Conservation (phyloP, 2,797 vertebrate species). For the Typhlichthys eigenmanni region DNA sequence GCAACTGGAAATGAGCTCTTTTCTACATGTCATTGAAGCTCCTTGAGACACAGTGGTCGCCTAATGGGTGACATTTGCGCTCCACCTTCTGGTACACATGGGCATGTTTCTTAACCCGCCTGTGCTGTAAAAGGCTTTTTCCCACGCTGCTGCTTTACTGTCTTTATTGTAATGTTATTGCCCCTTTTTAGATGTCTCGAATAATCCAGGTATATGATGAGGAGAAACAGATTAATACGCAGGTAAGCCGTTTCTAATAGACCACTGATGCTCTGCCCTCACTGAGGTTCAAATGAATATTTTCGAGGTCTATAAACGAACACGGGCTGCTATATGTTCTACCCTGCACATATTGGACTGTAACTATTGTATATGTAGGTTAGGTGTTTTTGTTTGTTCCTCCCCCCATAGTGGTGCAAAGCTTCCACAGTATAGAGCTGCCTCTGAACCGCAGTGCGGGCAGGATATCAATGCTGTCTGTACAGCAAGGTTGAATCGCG, state of each 20-base stretch:
- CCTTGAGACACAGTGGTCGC: constrained; percentile 1
- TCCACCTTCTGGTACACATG: constrained; percentile 34
- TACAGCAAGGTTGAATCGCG: constrained; percentile 64
- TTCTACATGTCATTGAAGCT: constrained; percentile 1
- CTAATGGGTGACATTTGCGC: neutral
- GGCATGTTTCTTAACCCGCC: constrained; percentile 55
- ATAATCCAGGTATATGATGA: constrained; percentile 99
- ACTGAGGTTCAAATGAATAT: constrained; percentile 74
- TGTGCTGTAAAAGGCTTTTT: constrained; percentile 84
- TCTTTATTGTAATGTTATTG: constrained; percentile 92
- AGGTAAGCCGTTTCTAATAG: constrained; percentile 95
- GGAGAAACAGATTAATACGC: constrained; percentile 99
- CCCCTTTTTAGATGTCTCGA: constrained; percentile 99
- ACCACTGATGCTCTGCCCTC: constrained; percentile 77
- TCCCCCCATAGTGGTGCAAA: no score
- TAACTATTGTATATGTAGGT: no score
- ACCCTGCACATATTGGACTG: neutral
- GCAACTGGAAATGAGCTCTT: neutral
- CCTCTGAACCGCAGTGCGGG: constrained; percentile 59
- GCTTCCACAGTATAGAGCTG: no score
- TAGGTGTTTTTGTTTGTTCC: no score
- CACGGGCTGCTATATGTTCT: neutral
- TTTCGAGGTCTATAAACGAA: constrained; percentile 5
- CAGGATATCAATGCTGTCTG: constrained; percentile 63
- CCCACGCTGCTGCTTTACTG: constrained; percentile 76